phyloP scores from a whole-genome alignment of 2,113 vertebrate genomes.

The Tamias sibiricus region DNA sequence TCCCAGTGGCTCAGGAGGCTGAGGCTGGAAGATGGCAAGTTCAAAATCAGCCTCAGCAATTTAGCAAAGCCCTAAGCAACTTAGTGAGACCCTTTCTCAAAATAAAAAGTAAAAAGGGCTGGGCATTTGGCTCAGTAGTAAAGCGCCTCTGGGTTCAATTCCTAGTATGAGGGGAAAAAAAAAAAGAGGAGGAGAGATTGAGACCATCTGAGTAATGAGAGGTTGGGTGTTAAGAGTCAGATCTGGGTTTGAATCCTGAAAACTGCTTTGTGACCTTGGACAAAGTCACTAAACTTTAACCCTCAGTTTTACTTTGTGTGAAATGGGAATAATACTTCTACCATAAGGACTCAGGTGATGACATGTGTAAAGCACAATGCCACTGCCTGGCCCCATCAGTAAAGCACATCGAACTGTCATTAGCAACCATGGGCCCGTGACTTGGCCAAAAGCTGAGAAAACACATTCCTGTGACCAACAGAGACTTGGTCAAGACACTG shows the following conservation, averaged over 20 bases:
- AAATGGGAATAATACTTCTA: neutral
- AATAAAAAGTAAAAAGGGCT: too few species aligned
- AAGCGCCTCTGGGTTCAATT: too few species aligned
- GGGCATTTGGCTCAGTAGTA: too few species aligned
- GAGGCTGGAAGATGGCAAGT: too few species aligned
- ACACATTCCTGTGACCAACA: neutral
- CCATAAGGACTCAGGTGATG: neutral
- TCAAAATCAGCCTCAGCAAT: too few species aligned
- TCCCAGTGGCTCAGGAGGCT: too few species aligned
- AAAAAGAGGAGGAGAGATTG: neutral
- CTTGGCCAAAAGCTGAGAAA: neutral
- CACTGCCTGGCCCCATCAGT: neutral
- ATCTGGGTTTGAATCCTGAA: conserved; percentile 4
- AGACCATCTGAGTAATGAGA: neutral
- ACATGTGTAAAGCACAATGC: neutral
- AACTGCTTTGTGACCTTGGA: neutral
- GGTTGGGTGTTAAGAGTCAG: neutral
- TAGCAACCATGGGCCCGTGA: neutral
- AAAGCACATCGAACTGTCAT: neutral
- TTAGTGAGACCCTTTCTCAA: too few species aligned
- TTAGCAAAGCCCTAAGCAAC: too few species aligned
- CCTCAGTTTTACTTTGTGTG: conserved; percentile 6
- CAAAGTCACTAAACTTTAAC: neutral
- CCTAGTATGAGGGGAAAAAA: neutral
- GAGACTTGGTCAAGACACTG: neutral